Evolutionary conservation across 2,797 vertebrate species (phyloP).

Genomic region (Hemitrygon akajei): DNA sequence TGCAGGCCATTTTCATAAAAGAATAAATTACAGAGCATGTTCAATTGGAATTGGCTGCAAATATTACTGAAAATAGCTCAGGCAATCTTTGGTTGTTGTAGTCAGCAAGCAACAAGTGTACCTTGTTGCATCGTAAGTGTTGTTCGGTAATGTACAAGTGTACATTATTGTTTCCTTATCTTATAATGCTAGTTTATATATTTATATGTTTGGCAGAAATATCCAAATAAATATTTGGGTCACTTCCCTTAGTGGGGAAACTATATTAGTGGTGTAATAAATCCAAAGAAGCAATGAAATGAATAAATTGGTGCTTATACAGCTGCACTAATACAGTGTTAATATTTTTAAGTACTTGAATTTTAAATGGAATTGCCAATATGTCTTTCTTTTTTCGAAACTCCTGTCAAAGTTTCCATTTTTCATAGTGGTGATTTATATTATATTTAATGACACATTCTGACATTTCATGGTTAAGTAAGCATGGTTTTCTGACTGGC

Average conservation of each 20-base stretch:
- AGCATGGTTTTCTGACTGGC: not conserved
- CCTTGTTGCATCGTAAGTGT: not conserved
- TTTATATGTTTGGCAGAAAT: not conserved
- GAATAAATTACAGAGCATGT: not conserved
- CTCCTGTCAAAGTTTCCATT: constrained; percentile 23
- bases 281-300: not conserved
- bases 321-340: not conserved
- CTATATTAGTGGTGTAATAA: not conserved
- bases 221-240: not conserved
- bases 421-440: constrained; percentile 5
- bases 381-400: not conserved
- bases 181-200: not conserved
- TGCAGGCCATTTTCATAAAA: not conserved
- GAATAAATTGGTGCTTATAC: constrained; percentile 2
- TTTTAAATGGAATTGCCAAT: constrained; percentile 16
- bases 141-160: too few species aligned
- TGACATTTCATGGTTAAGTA: not conserved
- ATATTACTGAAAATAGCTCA: not conserved
- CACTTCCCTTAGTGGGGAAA: not conserved
- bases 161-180: not conserved
- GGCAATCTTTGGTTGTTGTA: too few species aligned
- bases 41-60: not conserved
- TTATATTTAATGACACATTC: not conserved
- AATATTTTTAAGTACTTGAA: not conserved
- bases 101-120: not conserved